Base-by-base conservation (phyloP, 92 coral and sea anemone species). In the Scolanthus callimorphus region DNA sequence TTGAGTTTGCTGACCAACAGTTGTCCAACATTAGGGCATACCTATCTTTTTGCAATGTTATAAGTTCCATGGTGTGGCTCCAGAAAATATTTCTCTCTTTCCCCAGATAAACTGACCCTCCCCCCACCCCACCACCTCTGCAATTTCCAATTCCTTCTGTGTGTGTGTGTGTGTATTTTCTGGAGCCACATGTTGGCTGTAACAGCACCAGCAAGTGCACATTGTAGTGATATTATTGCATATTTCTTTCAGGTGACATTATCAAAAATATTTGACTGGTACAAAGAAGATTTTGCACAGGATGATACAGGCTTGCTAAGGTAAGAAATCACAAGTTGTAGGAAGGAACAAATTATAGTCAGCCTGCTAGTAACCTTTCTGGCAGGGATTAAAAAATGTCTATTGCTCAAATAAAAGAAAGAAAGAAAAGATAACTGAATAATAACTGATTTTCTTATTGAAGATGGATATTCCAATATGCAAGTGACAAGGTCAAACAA, bases 261-360 rank as follows among this genome's bases (percentile, higher is more conserved):
- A 44, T 90, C 97, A 31, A 90, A 79, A 71, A 69, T 90, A 47
- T 90, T 90, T 57, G 63, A 70, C 11, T 90, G 97, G 97, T 90
- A 90, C 76, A 90, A 71, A 73, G 46, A 47, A 30, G 97, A 90
- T 59, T 90, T 90, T 85, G 97, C 86, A 13, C 60, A 76, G 45
- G 65, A 68, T 51, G 90, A 81, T 31, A 48, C 31, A 29, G 89
- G 72, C 25, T 50, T 79, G 25, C 69, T 87, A 31, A 83, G 96
- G 96, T 73, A 38, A 26, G 2, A 19, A 4, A n/a, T 50, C 25
- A 2, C 11, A 55, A 17, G 8, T 17, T 26, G 8, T 4, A 9
- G 22, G 17, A 25, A 55, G 17, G 9, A 55, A 25, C n/a, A n/a
- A n/a, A n/a, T n/a, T n/a, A n/a, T n/a, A n/a, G n/a, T n/a, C n/a